Conservation (phyloP, 2,113 vertebrate genomes). For the Haplochromis burtoni region DNA sequence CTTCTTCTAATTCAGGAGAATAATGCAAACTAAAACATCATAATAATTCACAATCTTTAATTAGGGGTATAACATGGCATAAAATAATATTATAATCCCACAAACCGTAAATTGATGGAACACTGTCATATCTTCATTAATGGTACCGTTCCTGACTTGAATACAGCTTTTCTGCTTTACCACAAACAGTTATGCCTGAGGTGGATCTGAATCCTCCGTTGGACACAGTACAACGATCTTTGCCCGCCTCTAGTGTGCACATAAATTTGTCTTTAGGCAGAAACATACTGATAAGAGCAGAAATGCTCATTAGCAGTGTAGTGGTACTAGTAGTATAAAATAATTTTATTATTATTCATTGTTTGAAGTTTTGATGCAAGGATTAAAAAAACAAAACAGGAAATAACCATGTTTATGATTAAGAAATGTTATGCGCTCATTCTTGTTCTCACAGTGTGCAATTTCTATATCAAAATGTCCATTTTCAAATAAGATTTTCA, state of each 20-base stretch:
- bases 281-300: neutral
- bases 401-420: neutral
- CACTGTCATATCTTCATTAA: neutral
- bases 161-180: neutral
- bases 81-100: too few species aligned
- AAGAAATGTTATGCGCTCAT: neutral
- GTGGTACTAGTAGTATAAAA: neutral
- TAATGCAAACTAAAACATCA: too few species aligned
- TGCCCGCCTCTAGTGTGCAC: neutral
- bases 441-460: neutral
- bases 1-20: too few species aligned
- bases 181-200: neutral
- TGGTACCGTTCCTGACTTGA: neutral
- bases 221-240: neutral
- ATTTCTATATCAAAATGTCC: neutral
- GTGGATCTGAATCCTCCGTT: neutral
- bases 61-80: too few species aligned
- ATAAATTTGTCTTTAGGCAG: neutral
- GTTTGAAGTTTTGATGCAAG: neutral
- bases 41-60: too few species aligned
- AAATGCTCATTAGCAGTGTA: neutral
- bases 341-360: neutral
- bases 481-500: neutral
- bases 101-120: too few species aligned
- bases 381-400: neutral